Evolutionary conservation across 2,113 vertebrate genomes (phyloP).

Genomic region (Neomonachus schauinslandi): DNA sequence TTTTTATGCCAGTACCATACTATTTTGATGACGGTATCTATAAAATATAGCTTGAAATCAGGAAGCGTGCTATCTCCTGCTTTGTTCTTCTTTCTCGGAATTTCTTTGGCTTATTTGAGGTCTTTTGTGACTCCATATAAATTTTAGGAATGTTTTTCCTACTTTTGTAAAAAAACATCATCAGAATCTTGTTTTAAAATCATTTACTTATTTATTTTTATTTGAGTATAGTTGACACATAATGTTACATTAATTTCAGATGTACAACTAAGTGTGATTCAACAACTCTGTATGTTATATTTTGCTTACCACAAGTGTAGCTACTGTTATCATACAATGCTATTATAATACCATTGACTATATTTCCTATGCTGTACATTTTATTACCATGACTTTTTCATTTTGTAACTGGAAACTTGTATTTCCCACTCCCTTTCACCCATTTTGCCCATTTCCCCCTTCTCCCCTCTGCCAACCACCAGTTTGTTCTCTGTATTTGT

Average conservation of each 20-base stretch:
- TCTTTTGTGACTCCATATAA: neutral
- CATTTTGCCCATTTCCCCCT: neutral
- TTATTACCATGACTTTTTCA: neutral
- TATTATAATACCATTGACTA: neutral
- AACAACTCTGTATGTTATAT: neutral
- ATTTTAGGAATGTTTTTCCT: neutral
- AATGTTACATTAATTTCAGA: neutral
- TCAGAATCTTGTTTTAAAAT: neutral
- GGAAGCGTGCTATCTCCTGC: neutral
- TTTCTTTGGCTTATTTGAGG: neutral
- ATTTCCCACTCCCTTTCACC: neutral
- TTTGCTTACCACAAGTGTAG: neutral
- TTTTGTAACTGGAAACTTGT: neutral
- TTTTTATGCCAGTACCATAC: neutral
- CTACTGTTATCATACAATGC: neutral
- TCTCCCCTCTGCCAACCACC: neutral
- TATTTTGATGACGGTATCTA: neutral
- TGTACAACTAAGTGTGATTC: neutral
- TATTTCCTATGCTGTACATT: neutral
- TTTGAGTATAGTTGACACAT: neutral
- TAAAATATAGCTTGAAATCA: neutral
- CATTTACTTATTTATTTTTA: neutral
- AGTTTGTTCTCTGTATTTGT: neutral
- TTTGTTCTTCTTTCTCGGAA: neutral
- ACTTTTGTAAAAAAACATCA: neutral